Percentiles rank a stretch among this genome's conserved stretches.
Conservation (phyloP, 2,888 invertebrate genomes). For the Drosophila peninsularis region DNA sequence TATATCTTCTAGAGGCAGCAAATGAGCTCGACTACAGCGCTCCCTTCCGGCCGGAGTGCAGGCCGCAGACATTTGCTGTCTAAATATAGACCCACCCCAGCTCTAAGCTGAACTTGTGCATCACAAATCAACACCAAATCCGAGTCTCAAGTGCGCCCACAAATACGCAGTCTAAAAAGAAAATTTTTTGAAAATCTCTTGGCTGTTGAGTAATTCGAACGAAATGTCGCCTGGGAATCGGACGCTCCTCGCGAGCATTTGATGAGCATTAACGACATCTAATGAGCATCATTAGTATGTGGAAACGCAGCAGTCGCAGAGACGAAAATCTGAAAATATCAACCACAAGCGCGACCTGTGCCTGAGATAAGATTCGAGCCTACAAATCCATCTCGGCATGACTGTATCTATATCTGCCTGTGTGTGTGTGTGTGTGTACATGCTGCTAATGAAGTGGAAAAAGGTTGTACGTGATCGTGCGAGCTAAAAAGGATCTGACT, state of each 20-base stretch:
- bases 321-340: conserved; percentile 10
- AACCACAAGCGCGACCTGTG: conserved; percentile 53
- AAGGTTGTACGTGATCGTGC: conserved; percentile 48
- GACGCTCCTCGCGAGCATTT: conserved; percentile 14
- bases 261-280: conserved; percentile 70
- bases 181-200: conserved; percentile 49
- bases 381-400: conserved; percentile 14
- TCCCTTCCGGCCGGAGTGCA: conserved; percentile 1
- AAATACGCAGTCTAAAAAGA: conserved; percentile 60
- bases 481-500: conserved; percentile 44
- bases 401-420: neutral
- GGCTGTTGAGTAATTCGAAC: conserved; percentile 68
- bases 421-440: conserved; percentile 11
- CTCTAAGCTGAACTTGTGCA: conserved; percentile 49
- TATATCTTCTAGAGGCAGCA: neutral
- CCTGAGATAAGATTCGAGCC: conserved; percentile 47
- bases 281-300: conserved; percentile 77
- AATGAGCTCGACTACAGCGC: neutral
- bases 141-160: conserved; percentile 41
- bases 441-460: conserved; percentile 63
- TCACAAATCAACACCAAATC: conserved; percentile 54
- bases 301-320: conserved; percentile 14
- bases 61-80: conserved; percentile 33
- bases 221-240: conserved; percentile 62
- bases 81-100: conserved; percentile 52